Evolutionary conservation across 2,797 vertebrate species (phyloP).

Genomic region (Rhinoraja longicauda): DNA sequence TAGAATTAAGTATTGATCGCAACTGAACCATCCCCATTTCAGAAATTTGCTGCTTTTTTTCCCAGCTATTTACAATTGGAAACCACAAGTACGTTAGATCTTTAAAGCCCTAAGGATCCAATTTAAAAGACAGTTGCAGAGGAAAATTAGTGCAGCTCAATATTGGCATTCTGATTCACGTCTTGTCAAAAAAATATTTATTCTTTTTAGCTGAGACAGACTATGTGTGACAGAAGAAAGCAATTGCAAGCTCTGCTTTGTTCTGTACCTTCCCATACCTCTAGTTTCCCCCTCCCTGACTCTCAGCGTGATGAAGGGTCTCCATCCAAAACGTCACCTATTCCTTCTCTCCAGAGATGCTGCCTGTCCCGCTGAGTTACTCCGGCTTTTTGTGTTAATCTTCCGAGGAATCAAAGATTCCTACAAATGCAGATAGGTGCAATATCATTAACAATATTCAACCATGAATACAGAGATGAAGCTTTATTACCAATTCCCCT

Average conservation of each 20-base stretch:
- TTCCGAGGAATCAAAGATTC: neutral
- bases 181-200: slow-evolving; percentile 60
- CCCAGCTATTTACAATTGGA: slow-evolving; percentile 85
- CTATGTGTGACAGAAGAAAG: neutral
- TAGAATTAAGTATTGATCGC: slow-evolving; percentile 99
- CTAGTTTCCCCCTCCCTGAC: too few relatives aligned
- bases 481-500: neutral
- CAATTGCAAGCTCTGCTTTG: neutral
- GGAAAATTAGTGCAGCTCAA: slow-evolving; percentile 96
- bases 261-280: too few relatives aligned
- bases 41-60: slow-evolving; percentile 80
- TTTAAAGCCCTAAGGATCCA: slow-evolving; percentile 95
- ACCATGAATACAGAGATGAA: neutral
- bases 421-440: neutral
- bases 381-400: too few relatives aligned
- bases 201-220: neutral
- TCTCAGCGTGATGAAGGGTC: too few relatives aligned
- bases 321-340: too few relatives aligned
- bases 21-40: slow-evolving; percentile 74
- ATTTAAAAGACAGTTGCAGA: slow-evolving; percentile 93
- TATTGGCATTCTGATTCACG: slow-evolving; percentile 95
- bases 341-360: too few relatives aligned
- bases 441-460: slow-evolving; percentile 27
- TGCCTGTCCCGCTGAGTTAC: too few relatives aligned
- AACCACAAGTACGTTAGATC: slow-evolving; percentile 79